These are phyloP conservation scores for Malaclemys terrapin DNA, from an alignment of 2,113 vertebrate genomes.

Conservation along the genomic window DNA sequence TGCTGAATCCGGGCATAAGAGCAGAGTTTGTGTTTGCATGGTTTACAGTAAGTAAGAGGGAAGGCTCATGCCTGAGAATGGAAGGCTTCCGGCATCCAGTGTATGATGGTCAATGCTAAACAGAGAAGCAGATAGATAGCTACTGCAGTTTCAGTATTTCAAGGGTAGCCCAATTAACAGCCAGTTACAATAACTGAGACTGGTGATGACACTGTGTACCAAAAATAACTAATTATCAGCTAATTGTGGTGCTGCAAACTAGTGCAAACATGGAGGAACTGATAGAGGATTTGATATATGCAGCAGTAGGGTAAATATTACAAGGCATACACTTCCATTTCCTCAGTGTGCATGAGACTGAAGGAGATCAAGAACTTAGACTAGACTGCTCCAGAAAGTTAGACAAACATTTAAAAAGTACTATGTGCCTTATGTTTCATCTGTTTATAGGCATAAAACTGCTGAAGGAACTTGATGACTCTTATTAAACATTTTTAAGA, in stretches of 20 bases:
- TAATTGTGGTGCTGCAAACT: neutral
- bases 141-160: neutral
- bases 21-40: fast-evolving
- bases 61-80: neutral
- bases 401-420: neutral
- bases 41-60: neutral
- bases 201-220: neutral
- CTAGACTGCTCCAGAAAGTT: neutral
- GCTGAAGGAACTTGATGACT: neutral
- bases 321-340: neutral
- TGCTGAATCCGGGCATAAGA: neutral
- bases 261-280: neutral
- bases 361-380: neutral
- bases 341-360: neutral
- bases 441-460: neutral
- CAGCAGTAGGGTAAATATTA: neutral
- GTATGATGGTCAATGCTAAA: neutral
- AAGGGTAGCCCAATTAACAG: constrained; percentile 47
- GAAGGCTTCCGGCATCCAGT: fast-evolving
- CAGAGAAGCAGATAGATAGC: constrained; percentile 1
- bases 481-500: neutral
- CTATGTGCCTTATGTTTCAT: neutral
- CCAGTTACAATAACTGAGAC: neutral
- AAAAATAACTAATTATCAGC: neutral
- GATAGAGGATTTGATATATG: neutral